Evolutionary conservation across 2,797 vertebrate species (phyloP), one percentile per base, ranked within the genome.

Genomic region (Oreonectes daqikongensis): DNA sequence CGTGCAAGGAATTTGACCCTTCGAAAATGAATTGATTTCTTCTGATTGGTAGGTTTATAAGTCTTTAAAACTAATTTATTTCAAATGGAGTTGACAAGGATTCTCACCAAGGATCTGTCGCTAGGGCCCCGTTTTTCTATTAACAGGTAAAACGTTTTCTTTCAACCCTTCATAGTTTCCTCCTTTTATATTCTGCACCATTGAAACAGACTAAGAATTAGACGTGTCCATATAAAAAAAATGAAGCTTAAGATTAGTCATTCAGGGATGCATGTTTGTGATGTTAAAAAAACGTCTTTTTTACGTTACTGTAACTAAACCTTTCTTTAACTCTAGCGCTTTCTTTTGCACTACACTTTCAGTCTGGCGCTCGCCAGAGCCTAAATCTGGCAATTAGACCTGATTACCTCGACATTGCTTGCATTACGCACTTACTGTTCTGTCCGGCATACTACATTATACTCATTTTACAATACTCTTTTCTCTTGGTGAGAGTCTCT

Each of bases 191-290:
- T 85, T 87, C 87, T 82, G 88, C 88, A 88, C 81, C 85, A 87
- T 86, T 90, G 75, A 85, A 86, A 89, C 74, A 76, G 87, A 92
- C 85, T 81, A 88, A 89, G 87, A 91, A 85, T 87, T 88, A 79
- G 87, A 85, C 87, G n/a, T 71, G 85, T 90, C 86, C 88, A 88
- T 88, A 89, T 82, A 76, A 87, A 89, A 83, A 42, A 87, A 87
- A 89, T 67, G 52, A 75, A 66, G 50, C 52, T 75, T 78, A 70
- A 89, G 84, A 88, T 88, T 88, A 90, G 90, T 91, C 91, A 92
- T 93, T 93, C 91, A 93, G 92, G 93, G 92, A 94, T 92, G 91
- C 90, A 91, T 93, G 90, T 92, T 89, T 89, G 91, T 93, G 87
- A 90, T 90, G 92, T 90, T 92, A 77, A 87, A 89, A 89, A 85